These are phyloP conservation scores for Halyomorpha halys DNA, from an alignment of 1,140 invertebrate species.

Conservation along the genomic window DNA sequence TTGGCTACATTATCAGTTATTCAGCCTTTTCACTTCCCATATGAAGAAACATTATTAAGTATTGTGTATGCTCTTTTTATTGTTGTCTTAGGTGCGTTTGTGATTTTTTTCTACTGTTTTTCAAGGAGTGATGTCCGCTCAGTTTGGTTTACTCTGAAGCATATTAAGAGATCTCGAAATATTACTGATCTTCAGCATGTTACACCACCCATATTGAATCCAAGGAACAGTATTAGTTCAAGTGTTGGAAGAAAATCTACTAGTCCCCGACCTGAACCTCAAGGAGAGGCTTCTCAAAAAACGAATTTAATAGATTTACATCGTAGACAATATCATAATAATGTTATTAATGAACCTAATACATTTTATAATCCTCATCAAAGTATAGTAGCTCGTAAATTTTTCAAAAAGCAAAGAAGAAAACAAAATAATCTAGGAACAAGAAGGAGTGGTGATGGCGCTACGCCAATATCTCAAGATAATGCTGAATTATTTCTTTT, in stretches of 20 bases:
- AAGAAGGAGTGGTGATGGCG: conserved; percentile 49
- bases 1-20: conserved; percentile 56
- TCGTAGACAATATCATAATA: conserved; percentile 57
- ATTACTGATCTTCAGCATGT: conserved; percentile 25
- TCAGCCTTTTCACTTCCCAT: conserved; percentile 50
- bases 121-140: conserved; percentile 68
- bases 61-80: conserved; percentile 61
- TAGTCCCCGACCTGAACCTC: conserved; percentile 35
- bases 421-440: conserved; percentile 64
- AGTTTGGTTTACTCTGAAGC: conserved; percentile 53
- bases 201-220: conserved; percentile 26
- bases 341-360: conserved; percentile 60
- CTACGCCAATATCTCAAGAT: conserved; percentile 44
- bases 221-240: conserved; percentile 26
- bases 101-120: conserved; percentile 75
- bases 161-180: conserved; percentile 28
- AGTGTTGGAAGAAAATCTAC: conserved; percentile 39
- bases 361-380: conserved; percentile 89
- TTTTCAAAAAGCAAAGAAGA: conserved; percentile 70
- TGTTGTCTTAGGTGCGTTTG: conserved; percentile 64
- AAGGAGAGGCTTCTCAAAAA: conserved; percentile 37
- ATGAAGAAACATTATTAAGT: conserved; percentile 68
- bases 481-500: conserved; percentile 41
- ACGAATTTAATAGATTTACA: conserved; percentile 56
- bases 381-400: conserved; percentile 81